Evolutionary conservation across 1,140 invertebrate species (phyloP).

Genomic region (Acromyrmex charruanus): DNA sequence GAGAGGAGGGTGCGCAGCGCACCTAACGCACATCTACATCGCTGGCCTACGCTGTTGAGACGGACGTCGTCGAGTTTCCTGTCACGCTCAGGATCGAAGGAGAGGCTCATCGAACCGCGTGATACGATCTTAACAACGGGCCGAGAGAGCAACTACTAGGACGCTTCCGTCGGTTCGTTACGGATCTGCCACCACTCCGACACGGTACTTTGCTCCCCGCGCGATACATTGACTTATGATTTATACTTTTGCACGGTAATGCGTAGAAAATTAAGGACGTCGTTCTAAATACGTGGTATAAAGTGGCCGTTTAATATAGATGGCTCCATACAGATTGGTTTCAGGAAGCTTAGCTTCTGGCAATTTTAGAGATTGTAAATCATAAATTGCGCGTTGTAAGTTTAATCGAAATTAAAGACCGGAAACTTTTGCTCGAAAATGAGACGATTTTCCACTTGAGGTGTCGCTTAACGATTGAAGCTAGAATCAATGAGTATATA

Average conservation of each 20-base stretch:
- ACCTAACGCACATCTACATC: slow-evolving; percentile 78
- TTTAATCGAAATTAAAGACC: slow-evolving; percentile 20
- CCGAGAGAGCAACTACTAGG: slow-evolving; percentile 7
- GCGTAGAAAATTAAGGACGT: slow-evolving; percentile 32
- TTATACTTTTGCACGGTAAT: slow-evolving; percentile 36
- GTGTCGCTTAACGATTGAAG: neutral
- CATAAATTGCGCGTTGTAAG: neutral
- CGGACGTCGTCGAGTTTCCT: slow-evolving; percentile 74
- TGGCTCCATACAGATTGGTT: neutral
- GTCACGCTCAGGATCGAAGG: slow-evolving; percentile 64
- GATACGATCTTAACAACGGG: slow-evolving; percentile 63
- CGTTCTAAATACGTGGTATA: neutral
- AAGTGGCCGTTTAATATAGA: slow-evolving; percentile 17
- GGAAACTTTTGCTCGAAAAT: slow-evolving; percentile 1
- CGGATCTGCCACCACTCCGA: slow-evolving; percentile 37
- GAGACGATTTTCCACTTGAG: slow-evolving; percentile 6
- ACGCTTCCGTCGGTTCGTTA: slow-evolving; percentile 53
- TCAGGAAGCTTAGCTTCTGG: slow-evolving; percentile 2
- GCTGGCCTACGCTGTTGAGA: slow-evolving; percentile 39
- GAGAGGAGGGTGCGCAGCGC: slow-evolving; percentile 44
- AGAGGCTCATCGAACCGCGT: slow-evolving; percentile 76
- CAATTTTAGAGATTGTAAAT: slow-evolving; percentile 18
- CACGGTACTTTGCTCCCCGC: slow-evolving; percentile 26
- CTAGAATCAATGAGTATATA: slow-evolving; percentile 14
- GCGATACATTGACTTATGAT: slow-evolving; percentile 41